A percentile compares a stretch with the other conserved stretches of the same genome.
These are phyloP conservation scores for Cataglyphis hispanica DNA, from an alignment of 1,140 invertebrate genomes.

Conservation along the genomic window DNA sequence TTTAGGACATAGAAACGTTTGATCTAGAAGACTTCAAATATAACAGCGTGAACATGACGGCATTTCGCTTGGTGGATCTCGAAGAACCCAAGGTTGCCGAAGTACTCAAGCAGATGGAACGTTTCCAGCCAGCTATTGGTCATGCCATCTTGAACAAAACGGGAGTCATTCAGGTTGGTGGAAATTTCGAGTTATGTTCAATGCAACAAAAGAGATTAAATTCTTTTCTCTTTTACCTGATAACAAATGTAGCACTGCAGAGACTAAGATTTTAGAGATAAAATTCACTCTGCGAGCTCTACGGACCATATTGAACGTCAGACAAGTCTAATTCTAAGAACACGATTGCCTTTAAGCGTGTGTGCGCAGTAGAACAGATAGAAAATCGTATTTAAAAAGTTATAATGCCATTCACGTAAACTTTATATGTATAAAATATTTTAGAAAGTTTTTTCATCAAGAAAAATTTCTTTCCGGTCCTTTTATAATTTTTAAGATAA, in stretches of 20 bases:
- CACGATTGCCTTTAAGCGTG: neutral
- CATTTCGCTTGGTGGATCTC: conserved; percentile 94
- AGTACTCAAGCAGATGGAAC: conserved; percentile 94
- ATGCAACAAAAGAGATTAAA: neutral
- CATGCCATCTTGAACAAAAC: conserved; percentile 92
- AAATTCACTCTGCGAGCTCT: neutral
- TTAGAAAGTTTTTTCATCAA: conserved; percentile 1
- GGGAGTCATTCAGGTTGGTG: conserved; percentile 90
- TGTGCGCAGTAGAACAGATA: neutral
- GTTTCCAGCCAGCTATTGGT: conserved; percentile 92
- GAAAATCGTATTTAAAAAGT: neutral
- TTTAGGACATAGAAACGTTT: conserved; percentile 94
- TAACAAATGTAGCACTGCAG: neutral
- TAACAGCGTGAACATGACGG: conserved; percentile 97
- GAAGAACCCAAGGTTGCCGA: conserved; percentile 92
- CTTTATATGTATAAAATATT: neutral
- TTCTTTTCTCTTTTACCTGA: neutral
- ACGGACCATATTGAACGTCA: neutral
- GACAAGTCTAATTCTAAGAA: neutral
- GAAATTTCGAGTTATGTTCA: conserved; percentile 61
- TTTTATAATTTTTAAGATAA: neutral
- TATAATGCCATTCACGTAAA: neutral
- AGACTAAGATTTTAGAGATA: neutral
- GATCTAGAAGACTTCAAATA: conserved; percentile 97
- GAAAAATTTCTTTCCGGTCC: neutral